Evolutionary conservation across 2,797 vertebrate genomes (phyloP), one percentile per base, ranked within the genome.

Genomic region (Poecilia picta): DNA sequence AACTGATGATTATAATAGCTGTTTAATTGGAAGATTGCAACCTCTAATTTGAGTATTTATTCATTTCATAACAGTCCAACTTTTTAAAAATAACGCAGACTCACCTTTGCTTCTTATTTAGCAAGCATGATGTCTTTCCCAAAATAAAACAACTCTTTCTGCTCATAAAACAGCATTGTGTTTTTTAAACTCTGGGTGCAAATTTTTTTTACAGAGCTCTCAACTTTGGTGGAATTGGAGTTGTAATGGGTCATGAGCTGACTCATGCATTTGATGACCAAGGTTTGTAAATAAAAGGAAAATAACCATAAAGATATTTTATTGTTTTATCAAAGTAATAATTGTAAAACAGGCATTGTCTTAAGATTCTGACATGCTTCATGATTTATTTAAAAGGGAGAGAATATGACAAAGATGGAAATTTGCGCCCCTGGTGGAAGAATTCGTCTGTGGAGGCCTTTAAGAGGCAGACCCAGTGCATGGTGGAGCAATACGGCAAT

Each of bases 181-280:
- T 2, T 41, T 53, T 51, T 77, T 41, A 3, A 73, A 23, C 23
- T 18, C 8, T 57, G 49, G 7, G 25, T 45, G 4, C 20, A 11
- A 11, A 4, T 13, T 55, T 33, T 64, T n/a, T 64, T n/a, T 3
- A 20, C 91, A 99, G 98, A 90, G 97, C 98, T 1, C 94, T 99
- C 79, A 99, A 99, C 90, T 99, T 98, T 1, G 98, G 98, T 16
- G 98, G 98, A 28, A 98, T 99, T 0, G 98, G 98, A 0, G 97
- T 99, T 0, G 98, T 99, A 25, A 98, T 99, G 96, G 98, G 98
- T 64, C 98, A 99, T 0, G 98, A 99, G 85, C 91, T 99, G 87
- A 99, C 97, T 0, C 98, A 99, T 5, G 98, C 98, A 4, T 99
- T 99, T 3, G 98, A 99, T 59, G 98, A 99, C 90, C 98, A 99